Percentiles rank a stretch among this genome's conserved stretches.
Conservation (phyloP, 1,140 invertebrate genomes). For the Portunus trituberculatus region DNA sequence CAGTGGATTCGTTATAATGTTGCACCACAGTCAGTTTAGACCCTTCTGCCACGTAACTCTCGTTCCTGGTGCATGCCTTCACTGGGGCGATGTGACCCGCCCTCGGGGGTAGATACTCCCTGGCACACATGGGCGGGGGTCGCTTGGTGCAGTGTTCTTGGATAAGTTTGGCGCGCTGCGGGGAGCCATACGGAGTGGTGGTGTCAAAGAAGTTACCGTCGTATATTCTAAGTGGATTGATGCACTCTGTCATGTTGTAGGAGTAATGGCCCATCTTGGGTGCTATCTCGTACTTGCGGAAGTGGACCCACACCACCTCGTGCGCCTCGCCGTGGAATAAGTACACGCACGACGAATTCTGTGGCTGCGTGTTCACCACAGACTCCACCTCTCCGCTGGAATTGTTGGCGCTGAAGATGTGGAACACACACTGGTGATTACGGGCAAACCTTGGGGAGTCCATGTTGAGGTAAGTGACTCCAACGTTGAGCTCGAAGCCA, state of each 20-base stretch:
- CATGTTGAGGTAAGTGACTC: constrained; percentile 84
- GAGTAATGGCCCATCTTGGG: constrained; percentile 78
- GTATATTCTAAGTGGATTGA: constrained; percentile 90
- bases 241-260: constrained; percentile 84
- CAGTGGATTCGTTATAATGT: constrained; percentile 76
- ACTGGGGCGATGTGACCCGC: constrained; percentile 52
- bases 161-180: constrained; percentile 63
- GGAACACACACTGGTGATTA: constrained; percentile 92
- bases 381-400: constrained; percentile 88
- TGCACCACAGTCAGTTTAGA: constrained; percentile 76
- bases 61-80: constrained; percentile 76
- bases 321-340: constrained; percentile 88
- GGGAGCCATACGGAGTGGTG: constrained; percentile 68
- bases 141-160: constrained; percentile 73
- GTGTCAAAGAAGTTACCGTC: constrained; percentile 81
- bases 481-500: constrained; percentile 93
- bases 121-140: constrained; percentile 76
- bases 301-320: constrained; percentile 92
- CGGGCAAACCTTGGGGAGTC: constrained; percentile 81
- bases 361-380: constrained; percentile 89
- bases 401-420: constrained; percentile 88
- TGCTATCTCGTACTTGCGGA: constrained; percentile 88
- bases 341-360: constrained; percentile 93
- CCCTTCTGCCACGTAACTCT: constrained; percentile 74
- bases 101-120: constrained; percentile 71